phyloP scores from a whole-genome alignment of 2,888 invertebrate species.

The Tachina lurida region DNA sequence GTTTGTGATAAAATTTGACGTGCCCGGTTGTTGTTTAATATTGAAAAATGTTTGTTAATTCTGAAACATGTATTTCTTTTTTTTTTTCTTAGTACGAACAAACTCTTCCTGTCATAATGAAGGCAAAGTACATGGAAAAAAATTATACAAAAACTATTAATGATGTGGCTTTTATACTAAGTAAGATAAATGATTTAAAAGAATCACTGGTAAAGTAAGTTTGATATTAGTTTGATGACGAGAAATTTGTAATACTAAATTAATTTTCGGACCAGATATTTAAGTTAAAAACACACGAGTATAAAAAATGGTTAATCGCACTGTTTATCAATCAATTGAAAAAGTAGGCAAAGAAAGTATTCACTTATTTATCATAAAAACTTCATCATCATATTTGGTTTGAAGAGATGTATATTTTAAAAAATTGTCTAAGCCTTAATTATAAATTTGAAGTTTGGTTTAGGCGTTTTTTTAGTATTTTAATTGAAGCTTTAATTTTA shows the following conservation, averaged over 20 bases:
- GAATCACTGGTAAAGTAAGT: neutral
- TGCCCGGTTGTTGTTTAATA: conserved; percentile 65
- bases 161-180: conserved; percentile 54
- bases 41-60: conserved; percentile 61
- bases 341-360: no score
- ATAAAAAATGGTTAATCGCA: neutral
- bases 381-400: no score
- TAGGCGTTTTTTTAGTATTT: no score
- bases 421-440: no score
- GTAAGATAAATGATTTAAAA: conserved; percentile 10
- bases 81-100: conserved; percentile 5
- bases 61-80: conserved; percentile 15
- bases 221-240: neutral
- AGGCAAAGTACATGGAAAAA: conserved; percentile 1
- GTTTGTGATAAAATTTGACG: conserved; percentile 77
- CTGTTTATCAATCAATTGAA: no score
- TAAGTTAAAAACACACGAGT: conserved; percentile 65
- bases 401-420: no score
- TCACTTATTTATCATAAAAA: no score
- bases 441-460: no score
- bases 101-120: conserved; percentile 65
- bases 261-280: conserved; percentile 77
- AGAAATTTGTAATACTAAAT: conserved; percentile 70
- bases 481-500: no score
- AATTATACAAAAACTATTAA: conserved; percentile 45